Evolutionary conservation across 2,888 invertebrate species (phyloP).

Genomic region (Tenthredo notha): DNA sequence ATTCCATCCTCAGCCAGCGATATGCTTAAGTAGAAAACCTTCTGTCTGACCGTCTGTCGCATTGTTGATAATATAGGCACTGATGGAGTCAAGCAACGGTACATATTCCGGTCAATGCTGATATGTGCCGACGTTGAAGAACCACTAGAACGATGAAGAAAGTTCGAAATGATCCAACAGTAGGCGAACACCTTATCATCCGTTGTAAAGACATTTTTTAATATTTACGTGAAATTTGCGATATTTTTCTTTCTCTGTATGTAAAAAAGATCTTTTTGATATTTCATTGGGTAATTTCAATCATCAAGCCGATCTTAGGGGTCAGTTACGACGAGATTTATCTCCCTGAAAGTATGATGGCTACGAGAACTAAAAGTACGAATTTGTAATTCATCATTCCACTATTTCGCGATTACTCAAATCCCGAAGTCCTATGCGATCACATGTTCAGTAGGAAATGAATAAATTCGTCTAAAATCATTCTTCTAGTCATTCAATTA

Average conservation of each 20-base stretch:
- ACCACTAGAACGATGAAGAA: background rate
- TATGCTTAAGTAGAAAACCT: background rate
- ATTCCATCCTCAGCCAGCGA: background rate
- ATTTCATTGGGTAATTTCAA: background rate
- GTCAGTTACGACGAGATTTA: background rate
- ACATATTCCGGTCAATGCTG: background rate
- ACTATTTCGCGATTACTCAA: background rate
- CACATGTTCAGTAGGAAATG: background rate
- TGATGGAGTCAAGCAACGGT: background rate
- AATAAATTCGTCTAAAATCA: background rate
- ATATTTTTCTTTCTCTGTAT: background rate
- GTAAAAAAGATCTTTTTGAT: background rate
- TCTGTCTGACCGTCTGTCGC: constrained; percentile 20
- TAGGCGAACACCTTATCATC: background rate
- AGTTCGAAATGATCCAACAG: background rate
- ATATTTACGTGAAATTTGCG: background rate
- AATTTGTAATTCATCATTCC: background rate
- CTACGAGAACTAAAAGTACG: background rate
- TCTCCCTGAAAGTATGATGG: background rate
- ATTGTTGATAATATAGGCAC: constrained; percentile 10
- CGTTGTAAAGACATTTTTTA: background rate
- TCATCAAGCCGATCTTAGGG: background rate
- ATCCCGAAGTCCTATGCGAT: background rate
- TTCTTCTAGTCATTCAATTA: background rate
- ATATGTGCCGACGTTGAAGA: background rate